A percentile compares a stretch with the other conserved stretches of the same genome.
Conservation (phyloP, 2,888 invertebrate genomes). For the Oxyteleia sp. region DNA sequence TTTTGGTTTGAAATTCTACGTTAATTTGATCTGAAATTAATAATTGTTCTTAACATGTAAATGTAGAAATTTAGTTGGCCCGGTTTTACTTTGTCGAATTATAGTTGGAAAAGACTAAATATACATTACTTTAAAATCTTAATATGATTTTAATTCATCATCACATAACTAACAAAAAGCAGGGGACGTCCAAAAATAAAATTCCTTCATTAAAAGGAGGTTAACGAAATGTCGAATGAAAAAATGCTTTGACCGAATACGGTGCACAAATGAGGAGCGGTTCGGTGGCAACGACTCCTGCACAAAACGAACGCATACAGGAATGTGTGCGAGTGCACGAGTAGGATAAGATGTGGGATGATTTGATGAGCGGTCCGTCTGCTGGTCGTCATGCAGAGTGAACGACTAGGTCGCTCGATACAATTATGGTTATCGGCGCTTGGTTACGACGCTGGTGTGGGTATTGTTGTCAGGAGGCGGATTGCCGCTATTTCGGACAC, state of each 20-base stretch:
- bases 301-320: background rate
- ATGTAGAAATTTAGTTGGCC: too few species aligned
- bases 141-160: too few species aligned
- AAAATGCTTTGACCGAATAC: conserved; percentile 27
- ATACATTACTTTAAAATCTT: too few species aligned
- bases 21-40: too few species aligned
- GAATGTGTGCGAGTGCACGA: conserved; percentile 12
- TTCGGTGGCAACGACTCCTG: background rate
- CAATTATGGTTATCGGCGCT: conserved; percentile 76
- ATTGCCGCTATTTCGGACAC: conserved; percentile 60
- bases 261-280: background rate
- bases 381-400: conserved; percentile 77
- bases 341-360: conserved; percentile 68
- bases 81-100: too few species aligned
- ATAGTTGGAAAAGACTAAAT: too few species aligned
- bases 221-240: conserved; percentile 36
- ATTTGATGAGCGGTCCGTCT: conserved; percentile 76
- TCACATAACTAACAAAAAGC: too few species aligned
- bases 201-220: conserved; percentile 17
- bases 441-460: conserved; percentile 59
- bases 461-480: conserved; percentile 72
- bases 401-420: conserved; percentile 79
- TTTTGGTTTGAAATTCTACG: too few species aligned
- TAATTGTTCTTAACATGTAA: too few species aligned
- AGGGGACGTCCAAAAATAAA: too few species aligned